These are phyloP conservation scores for Sorex araneus DNA, from an alignment of 2,113 vertebrate species.

Conservation along the genomic window DNA sequence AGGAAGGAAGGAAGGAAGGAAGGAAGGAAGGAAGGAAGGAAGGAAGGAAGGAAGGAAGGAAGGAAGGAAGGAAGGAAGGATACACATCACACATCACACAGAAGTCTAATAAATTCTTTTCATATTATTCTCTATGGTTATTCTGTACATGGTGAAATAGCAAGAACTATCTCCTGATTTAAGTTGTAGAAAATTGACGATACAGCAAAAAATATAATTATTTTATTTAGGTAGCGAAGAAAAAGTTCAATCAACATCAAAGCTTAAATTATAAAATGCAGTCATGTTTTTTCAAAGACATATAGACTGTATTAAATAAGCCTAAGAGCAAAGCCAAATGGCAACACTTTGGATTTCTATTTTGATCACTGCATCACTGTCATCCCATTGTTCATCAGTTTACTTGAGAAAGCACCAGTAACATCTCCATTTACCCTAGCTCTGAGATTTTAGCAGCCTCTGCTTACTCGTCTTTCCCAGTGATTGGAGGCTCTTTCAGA, in stretches of 20 bases:
- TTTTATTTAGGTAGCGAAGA: neutral
- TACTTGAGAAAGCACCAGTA: too few relatives aligned
- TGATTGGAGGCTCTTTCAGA: too few relatives aligned
- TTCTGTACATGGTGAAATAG: neutral
- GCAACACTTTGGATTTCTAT: neutral
- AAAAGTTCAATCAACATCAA: conserved; percentile 47
- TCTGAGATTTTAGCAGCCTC: too few relatives aligned
- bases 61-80: too few relatives aligned
- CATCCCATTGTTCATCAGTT: too few relatives aligned
- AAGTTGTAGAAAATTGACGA: neutral
- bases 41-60: too few relatives aligned
- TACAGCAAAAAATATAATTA: neutral
- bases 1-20: too few relatives aligned
- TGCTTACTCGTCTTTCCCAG: too few relatives aligned
- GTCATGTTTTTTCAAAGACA: neutral
- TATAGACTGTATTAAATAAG: neutral
- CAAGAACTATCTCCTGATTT: neutral
- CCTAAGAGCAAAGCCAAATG: neutral
- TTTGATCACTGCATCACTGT: conserved; percentile 22
- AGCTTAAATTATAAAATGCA: conserved; percentile 31
- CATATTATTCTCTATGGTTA: neutral
- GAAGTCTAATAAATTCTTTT: neutral
- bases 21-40: too few relatives aligned
- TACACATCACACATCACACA: neutral
- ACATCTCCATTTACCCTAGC: too few relatives aligned